These are phyloP conservation scores for Motacilla alba DNA, from an alignment of 2,113 vertebrate genomes.

Conservation along the genomic window DNA sequence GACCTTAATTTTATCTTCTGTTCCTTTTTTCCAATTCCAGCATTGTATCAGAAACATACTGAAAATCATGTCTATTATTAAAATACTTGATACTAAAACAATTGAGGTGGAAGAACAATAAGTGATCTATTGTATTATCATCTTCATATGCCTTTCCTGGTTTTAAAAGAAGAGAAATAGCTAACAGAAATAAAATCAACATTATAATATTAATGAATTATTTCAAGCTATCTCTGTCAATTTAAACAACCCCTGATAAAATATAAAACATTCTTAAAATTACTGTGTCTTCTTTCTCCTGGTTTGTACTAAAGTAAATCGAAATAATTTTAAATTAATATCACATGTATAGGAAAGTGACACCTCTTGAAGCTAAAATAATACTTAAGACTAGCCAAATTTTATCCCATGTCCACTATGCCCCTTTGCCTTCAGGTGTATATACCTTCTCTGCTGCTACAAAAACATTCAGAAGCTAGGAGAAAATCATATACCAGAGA, in stretches of 20 bases:
- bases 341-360: neutral
- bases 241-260: neutral
- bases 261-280: neutral
- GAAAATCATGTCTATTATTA: neutral
- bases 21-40: neutral
- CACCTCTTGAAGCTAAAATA: neutral
- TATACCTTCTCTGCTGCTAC: neutral
- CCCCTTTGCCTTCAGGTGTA: neutral
- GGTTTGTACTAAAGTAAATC: neutral
- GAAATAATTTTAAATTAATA: neutral
- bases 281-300: rapidly evolving
- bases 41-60: neutral
- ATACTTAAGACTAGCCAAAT: neutral
- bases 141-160: neutral
- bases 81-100: neutral
- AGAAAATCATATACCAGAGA: neutral
- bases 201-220: neutral
- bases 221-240: neutral
- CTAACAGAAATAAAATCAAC: neutral
- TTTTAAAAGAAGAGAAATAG: neutral
- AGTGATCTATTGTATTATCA: neutral
- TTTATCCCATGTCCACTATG: neutral
- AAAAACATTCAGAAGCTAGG: neutral
- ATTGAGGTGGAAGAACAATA: neutral
- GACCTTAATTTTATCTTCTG: neutral